Evolutionary conservation across 2,888 invertebrate genomes (phyloP), one percentile per base, ranked within the genome.

Genomic region (Nebria salina): DNA sequence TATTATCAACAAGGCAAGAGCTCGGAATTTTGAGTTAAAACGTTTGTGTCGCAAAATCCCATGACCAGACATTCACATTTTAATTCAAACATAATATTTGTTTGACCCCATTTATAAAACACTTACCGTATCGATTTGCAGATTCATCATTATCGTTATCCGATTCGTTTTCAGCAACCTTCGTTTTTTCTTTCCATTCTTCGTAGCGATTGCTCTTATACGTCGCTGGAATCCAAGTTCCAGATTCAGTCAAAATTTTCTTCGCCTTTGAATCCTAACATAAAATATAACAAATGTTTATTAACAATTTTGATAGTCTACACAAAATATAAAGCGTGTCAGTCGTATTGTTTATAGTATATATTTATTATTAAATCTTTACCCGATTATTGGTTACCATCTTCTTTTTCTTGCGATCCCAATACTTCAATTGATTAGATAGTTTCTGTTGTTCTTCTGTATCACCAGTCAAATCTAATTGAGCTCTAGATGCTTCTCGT

Each of bases 361-460:
- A 25, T 8, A 76, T 65, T 26, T 74, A 66, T 20, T 20, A 20
- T 20, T 76, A 82, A 65, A 13, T 11, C 82, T 90, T 85, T 88
- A 94, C 94, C 83, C 91, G 91, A 83, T 92, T 91, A 0, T 92
- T 91, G 41, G 93, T 91, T 54, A 99, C 94, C 94, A 97, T 98
- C 90, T 97, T 98, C 92, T 98, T 99, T 89, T 96, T 94, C 87
- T 97, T 97, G 75, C 97, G 92, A 90, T 99, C 98, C 99, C 99
- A 98, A 87, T 93, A 94, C 86, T 94, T 93, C 84, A 92, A 88
- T 83, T 93, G 92, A 2, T 90, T 91, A 76, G 91, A 91, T 76
- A 91, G 90, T 54, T 92, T 91, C 82, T 92, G 90, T 0, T 89
- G 89, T 41, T 94, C 93, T 72, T 93, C 93, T 83, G 95, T 95